Evolutionary conservation across 1,140 invertebrate genomes (phyloP).

Genomic region (Drosophila grimshawi): DNA sequence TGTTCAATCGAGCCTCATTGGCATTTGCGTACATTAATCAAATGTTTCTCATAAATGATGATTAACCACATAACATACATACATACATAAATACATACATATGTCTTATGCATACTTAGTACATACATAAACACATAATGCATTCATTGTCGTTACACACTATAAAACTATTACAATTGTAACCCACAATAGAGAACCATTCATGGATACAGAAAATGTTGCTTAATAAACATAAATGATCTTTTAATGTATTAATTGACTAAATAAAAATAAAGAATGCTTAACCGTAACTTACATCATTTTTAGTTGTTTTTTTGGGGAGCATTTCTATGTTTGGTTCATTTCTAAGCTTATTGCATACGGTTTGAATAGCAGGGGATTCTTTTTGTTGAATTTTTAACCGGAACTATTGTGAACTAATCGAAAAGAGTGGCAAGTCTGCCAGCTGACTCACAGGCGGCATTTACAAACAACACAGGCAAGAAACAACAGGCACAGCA

Average conservation of each 20-base stretch:
- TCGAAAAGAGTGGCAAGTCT: slow-evolving; percentile 30
- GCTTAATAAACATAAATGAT: slow-evolving; percentile 73
- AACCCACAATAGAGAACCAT: slow-evolving; percentile 58
- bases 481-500: slow-evolving; percentile 20
- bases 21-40: slow-evolving; percentile 68
- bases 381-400: background rate
- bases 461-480: slow-evolving; percentile 56
- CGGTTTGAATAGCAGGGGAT: no score
- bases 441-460: slow-evolving; percentile 64
- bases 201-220: slow-evolving; percentile 71
- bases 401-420: slow-evolving; percentile 21
- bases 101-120: background rate
- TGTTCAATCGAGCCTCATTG: slow-evolving; percentile 74
- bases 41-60: slow-evolving; percentile 63
- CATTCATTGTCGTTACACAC: slow-evolving; percentile 65
- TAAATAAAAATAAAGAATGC: slow-evolving; percentile 82
- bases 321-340: no score
- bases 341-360: no score
- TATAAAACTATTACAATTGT: slow-evolving; percentile 67
- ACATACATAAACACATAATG: slow-evolving; percentile 35
- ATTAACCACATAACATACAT: slow-evolving; percentile 39
- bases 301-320: background rate
- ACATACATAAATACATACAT: slow-evolving; percentile 8
- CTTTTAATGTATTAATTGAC: slow-evolving; percentile 73
- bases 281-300: slow-evolving; percentile 73